Evolutionary conservation across 2,888 invertebrate genomes (phyloP).

Genomic region (Tridacna gigas): DNA sequence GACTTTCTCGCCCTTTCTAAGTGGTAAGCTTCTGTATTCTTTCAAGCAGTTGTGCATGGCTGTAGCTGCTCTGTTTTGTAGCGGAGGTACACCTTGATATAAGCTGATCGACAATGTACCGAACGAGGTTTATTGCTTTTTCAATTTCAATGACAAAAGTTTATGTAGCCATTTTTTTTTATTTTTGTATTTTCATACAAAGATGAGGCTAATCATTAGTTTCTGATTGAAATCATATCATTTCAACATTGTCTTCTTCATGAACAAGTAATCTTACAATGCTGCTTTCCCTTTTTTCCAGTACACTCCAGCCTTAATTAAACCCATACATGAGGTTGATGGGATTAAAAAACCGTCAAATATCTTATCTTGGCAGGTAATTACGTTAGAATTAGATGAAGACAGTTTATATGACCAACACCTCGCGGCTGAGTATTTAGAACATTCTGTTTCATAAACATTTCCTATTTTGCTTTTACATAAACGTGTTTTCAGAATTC

Average conservation of each 20-base stretch:
- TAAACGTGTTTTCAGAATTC: too few relatives aligned
- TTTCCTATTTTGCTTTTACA: too few relatives aligned
- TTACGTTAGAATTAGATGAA: background rate
- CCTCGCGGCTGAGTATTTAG: background rate
- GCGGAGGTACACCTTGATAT: slow-evolving; percentile 4
- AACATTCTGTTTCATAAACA: background rate
- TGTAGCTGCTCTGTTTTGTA: background rate
- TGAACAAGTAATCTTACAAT: too few relatives aligned
- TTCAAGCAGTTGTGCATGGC: background rate
- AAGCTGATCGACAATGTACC: slow-evolving; percentile 18
- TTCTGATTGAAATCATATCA: too few relatives aligned
- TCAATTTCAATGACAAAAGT: too few relatives aligned
- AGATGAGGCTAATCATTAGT: too few relatives aligned
- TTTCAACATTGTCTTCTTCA: too few relatives aligned
- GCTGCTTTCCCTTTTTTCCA: slow-evolving; percentile 44
- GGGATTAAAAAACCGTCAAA: slow-evolving; percentile 74
- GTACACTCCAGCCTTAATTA: slow-evolving; percentile 56
- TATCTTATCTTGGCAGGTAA: slow-evolving; percentile 80
- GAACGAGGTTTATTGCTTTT: background rate
- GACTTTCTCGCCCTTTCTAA: background rate
- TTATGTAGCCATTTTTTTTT: too few relatives aligned
- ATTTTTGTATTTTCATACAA: too few relatives aligned
- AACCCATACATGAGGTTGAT: slow-evolving; percentile 72
- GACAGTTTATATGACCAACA: slow-evolving; percentile 17
- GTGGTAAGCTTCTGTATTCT: background rate